These are phyloP conservation scores for Brachypalpus laphriformis DNA, from an alignment of 2,888 invertebrate species.

Conservation along the genomic window DNA sequence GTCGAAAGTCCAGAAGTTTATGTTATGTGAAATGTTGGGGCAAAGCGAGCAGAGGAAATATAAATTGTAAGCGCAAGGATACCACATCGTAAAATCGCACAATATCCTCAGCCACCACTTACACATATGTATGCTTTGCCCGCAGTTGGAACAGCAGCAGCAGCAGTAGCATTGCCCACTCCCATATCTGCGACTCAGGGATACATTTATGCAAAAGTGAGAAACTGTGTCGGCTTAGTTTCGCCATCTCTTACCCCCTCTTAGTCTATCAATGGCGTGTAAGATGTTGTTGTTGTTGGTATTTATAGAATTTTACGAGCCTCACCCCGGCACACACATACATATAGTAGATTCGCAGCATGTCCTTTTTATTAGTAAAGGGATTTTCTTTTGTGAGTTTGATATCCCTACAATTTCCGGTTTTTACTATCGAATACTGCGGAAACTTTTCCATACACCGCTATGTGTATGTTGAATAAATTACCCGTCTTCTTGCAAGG, in stretches of 20 bases:
- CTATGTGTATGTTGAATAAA: constrained; percentile 48
- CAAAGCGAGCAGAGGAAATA: constrained; percentile 7
- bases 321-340: neutral
- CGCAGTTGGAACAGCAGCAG: neutral
- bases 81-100: constrained; percentile 58
- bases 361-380: constrained; percentile 55
- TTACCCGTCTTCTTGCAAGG: constrained; percentile 26
- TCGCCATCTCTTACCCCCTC: neutral
- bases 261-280: neutral
- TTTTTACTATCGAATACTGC: constrained; percentile 58
- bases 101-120: constrained; percentile 40
- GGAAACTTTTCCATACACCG: constrained; percentile 32
- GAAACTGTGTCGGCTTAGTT: constrained; percentile 56
- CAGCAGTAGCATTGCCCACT: neutral
- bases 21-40: constrained; percentile 26
- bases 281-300: constrained; percentile 27
- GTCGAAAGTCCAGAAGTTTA: constrained; percentile 57
- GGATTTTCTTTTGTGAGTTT: constrained; percentile 45
- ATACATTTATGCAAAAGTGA: constrained; percentile 48
- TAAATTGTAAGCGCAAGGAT: constrained; percentile 53
- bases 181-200: neutral
- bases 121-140: constrained; percentile 41
- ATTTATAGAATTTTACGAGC: constrained; percentile 39
- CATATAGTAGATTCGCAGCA: neutral
- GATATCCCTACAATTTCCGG: constrained; percentile 46